Base-by-base conservation (phyloP, 2,888 invertebrate species). In the Chironomus tentans region DNA sequence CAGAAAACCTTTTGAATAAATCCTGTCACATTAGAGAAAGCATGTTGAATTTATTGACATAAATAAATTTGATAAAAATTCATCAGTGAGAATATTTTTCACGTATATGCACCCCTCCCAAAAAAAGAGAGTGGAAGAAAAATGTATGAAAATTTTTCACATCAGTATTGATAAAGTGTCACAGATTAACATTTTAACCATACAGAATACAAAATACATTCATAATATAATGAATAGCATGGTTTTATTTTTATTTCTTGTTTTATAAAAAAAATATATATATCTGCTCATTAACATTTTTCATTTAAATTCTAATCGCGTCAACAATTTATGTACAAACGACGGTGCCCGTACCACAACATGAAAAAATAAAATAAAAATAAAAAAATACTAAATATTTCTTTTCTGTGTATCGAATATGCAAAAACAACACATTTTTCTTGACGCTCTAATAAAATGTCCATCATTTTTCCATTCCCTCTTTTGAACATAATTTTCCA, bases 241-340 rank as follows among this genome's bases (percentile, higher is more conserved):
- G 65, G 65, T 13, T 21, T 24, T 65, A 21, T 62, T 62, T 24
- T 24, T 13, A 22, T 65, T 24, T 24, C 21, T 21, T 65, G 21
- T 65, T 65, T 65, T 38, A 38, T 38, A 38, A 38, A 38, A 28
- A 28, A 38, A 38, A 18, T 13, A 22, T 22, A 65, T 65, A 65
- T 18, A 65, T 65, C 65, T 24, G 13, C 68, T 74, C 68, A 74
- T 74, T 74, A 74, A 68, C 74, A 74, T 74, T 74, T 74, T 74
- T 68, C 74, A 74, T 74, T 74, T 61, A 74, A 68, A 74, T 74
- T 74, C 74, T 74, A 74, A 74, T 74, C 62, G 38, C 48, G 74
- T 74, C 74, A 74, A 74, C 74, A 74, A 74, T 68, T 74, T 74
- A 68, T 74, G 74, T 65, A 24, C 68, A n/a, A 71, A 71, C 50